Evolutionary conservation across 2,113 vertebrate species (phyloP).

Genomic region (Gila orcuttii): DNA sequence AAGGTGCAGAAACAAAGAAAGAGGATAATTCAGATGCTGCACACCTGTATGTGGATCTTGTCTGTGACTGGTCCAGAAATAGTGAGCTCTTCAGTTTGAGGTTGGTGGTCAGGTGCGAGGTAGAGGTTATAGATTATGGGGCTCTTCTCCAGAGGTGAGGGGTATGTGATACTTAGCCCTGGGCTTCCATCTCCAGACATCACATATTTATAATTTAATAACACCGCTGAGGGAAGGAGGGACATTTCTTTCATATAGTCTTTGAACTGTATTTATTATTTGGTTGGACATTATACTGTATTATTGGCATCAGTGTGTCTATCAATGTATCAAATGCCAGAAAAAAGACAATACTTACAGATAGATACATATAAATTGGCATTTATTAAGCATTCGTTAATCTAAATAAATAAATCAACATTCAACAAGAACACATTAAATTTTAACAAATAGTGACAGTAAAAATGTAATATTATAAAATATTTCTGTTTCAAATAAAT

Average conservation of each 20-base stretch:
- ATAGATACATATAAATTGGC: background rate
- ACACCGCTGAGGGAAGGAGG: slow-evolving; percentile 76
- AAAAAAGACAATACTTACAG: background rate
- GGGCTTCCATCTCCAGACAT: slow-evolving; percentile 80
- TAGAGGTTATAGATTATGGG: slow-evolving; percentile 79
- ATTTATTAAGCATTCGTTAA: no score
- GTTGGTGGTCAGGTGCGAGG: slow-evolving; percentile 83
- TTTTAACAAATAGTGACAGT: background rate
- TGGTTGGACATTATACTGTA: background rate
- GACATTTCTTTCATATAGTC: background rate
- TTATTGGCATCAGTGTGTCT: background rate
- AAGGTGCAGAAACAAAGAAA: background rate
- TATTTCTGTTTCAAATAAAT: background rate
- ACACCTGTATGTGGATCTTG: slow-evolving; percentile 82
- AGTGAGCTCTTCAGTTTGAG: slow-evolving; percentile 81
- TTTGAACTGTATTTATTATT: background rate
- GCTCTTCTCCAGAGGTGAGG: slow-evolving; percentile 85
- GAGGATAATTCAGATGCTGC: background rate
- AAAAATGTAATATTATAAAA: background rate
- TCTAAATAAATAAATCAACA: background rate
- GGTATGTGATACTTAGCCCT: slow-evolving; percentile 80
- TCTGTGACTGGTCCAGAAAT: slow-evolving; percentile 79
- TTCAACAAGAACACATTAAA: background rate
- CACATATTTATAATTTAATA: slow-evolving; percentile 76
- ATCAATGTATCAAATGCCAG: background rate